Percentiles rank a stretch among this genome's conserved stretches.
Evolutionary conservation across 2,888 invertebrate genomes (phyloP).

Genomic region (Agonopterix alstromeriana): DNA sequence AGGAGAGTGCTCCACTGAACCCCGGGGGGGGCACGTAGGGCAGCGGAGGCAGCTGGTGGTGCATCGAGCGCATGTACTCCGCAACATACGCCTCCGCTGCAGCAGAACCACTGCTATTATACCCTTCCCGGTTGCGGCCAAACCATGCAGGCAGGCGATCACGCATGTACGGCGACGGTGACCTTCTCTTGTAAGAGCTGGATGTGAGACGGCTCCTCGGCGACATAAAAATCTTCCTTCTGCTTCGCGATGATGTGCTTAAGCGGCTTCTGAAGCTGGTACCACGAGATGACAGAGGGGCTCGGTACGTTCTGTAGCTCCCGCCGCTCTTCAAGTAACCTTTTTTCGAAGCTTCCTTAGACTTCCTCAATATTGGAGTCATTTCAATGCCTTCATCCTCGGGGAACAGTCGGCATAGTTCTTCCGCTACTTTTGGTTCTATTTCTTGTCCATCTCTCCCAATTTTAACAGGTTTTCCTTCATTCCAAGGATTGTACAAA

Average conservation of each 20-base stretch:
- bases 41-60: slow-evolving; percentile 89
- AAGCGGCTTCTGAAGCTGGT: slow-evolving; percentile 71
- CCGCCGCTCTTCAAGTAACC: slow-evolving; percentile 72
- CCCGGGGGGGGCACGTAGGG: slow-evolving; percentile 84
- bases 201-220: slow-evolving; percentile 79
- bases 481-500: slow-evolving; percentile 98
- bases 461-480: slow-evolving; percentile 98
- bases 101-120: slow-evolving; percentile 61
- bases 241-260: slow-evolving; percentile 62
- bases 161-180: slow-evolving; percentile 76
- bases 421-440: slow-evolving; percentile 96
- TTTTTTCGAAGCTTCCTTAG: slow-evolving; percentile 88
- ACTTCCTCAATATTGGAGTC: slow-evolving; percentile 89
- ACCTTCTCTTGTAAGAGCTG: slow-evolving; percentile 72
- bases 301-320: slow-evolving; percentile 66
- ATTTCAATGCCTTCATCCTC: slow-evolving; percentile 94
- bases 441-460: slow-evolving; percentile 99
- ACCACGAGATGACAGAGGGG: slow-evolving; percentile 59
- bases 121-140: slow-evolving; percentile 66
- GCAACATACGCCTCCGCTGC: slow-evolving; percentile 92
- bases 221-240: slow-evolving; percentile 80
- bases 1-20: slow-evolving; percentile 64
- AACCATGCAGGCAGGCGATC: slow-evolving; percentile 81
- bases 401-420: slow-evolving; percentile 94
- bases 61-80: slow-evolving; percentile 93